A percentile compares a stretch with the other conserved stretches of the same genome.
Evolutionary conservation across 2,113 vertebrate genomes (phyloP).

Genomic region (Paramormyrops kingsleyae): DNA sequence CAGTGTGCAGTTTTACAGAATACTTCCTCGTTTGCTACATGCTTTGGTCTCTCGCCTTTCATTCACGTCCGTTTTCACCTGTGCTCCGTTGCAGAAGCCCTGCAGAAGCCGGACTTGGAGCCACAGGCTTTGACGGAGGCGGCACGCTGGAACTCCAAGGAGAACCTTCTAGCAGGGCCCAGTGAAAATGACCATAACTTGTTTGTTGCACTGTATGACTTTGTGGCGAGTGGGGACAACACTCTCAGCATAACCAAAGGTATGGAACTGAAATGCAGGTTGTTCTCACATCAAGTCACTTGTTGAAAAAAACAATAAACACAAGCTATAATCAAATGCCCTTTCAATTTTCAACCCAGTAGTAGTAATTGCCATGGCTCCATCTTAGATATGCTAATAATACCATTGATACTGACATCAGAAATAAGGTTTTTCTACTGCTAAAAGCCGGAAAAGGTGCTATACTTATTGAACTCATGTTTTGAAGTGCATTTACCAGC

Average conservation of each 20-base stretch:
- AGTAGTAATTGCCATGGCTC: neutral
- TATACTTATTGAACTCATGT: neutral
- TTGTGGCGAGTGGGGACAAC: conserved; percentile 97
- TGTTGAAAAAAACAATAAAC: neutral
- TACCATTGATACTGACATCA: neutral
- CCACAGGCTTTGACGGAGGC: conserved; percentile 86
- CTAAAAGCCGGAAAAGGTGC: neutral
- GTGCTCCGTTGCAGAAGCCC: conserved; percentile 68
- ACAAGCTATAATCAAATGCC: neutral
- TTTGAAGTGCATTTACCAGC: neutral
- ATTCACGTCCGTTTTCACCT: neutral
- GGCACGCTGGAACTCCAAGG: conserved; percentile 98
- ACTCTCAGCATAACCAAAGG: conserved; percentile 99
- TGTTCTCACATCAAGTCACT: neutral
- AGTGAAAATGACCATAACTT: conserved; percentile 97
- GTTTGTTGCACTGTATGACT: conserved; percentile 96
- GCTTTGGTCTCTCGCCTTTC: no score
- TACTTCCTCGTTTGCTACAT: neutral
- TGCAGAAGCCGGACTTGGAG: conserved; percentile 93
- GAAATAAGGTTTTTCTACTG: neutral
- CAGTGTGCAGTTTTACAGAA: neutral
- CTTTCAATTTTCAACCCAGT: neutral
- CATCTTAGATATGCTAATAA: neutral
- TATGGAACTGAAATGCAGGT: conserved; percentile 42
- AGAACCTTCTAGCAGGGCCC: conserved; percentile 89